These are phyloP conservation scores for Spialia ferax DNA, from an alignment of 2,888 invertebrate genomes.

Conservation along the genomic window DNA sequence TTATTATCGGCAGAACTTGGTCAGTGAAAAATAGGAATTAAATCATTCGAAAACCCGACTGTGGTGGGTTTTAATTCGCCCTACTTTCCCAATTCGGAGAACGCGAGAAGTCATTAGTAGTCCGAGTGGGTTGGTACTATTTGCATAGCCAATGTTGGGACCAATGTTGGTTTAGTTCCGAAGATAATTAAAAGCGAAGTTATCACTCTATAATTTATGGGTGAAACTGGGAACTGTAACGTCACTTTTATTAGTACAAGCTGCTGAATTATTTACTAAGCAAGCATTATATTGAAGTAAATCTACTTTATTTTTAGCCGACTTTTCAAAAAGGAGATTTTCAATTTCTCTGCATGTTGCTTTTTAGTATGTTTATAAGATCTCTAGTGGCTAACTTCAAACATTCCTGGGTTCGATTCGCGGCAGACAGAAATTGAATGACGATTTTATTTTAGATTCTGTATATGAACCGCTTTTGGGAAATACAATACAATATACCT, in stretches of 20 bases:
- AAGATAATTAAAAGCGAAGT: slow-evolving; percentile 28
- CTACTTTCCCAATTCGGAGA: slow-evolving; percentile 35
- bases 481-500: too few species aligned
- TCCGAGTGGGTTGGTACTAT: slow-evolving; percentile 38
- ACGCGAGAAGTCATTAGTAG: slow-evolving; percentile 38
- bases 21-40: background rate
- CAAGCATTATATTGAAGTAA: too few species aligned
- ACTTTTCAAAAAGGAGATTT: too few species aligned
- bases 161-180: slow-evolving; percentile 33
- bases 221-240: background rate
- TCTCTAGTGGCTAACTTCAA: too few species aligned
- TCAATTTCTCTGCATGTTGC: too few species aligned
- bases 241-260: background rate
- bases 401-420: too few species aligned
- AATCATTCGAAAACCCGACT: background rate
- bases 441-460: too few species aligned
- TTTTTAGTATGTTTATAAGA: too few species aligned
- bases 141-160: slow-evolving; percentile 39
- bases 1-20: background rate
- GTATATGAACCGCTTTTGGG: too few species aligned
- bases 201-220: slow-evolving; percentile 3
- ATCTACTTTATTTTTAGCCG: too few species aligned
- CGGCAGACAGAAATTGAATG: too few species aligned
- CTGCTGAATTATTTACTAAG: background rate
- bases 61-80: slow-evolving; percentile 31